phyloP scores from a whole-genome alignment of 2,797 vertebrate genomes.

The Clarias pachynema region DNA sequence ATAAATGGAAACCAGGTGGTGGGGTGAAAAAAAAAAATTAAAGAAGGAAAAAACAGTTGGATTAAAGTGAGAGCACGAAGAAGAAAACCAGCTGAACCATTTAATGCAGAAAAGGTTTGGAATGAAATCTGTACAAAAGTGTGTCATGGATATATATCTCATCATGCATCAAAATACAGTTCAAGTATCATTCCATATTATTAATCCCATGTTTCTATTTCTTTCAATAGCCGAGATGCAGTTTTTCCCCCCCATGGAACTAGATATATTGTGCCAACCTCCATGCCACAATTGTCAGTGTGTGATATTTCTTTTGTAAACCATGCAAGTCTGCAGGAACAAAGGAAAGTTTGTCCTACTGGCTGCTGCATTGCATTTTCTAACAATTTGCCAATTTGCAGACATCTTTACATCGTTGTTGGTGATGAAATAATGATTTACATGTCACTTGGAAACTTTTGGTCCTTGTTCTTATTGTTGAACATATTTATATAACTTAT shows the following conservation, averaged over 20 bases:
- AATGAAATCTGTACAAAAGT: background rate
- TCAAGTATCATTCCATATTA: background rate
- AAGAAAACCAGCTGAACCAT: background rate
- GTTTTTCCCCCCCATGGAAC: background rate
- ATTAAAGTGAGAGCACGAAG: background rate
- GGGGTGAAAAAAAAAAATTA: background rate
- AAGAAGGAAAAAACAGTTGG: conserved; percentile 9
- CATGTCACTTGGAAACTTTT: background rate
- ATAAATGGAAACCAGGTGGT: conserved; percentile 74
- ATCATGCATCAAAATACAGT: background rate
- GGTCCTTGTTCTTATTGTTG: background rate
- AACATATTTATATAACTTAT: no score
- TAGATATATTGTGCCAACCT: background rate
- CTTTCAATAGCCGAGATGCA: background rate
- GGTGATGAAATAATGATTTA: background rate
- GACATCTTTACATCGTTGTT: background rate
- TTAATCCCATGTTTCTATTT: background rate
- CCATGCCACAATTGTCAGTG: background rate
- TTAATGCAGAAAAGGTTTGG: background rate
- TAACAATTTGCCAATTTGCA: background rate
- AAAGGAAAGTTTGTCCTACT: background rate
- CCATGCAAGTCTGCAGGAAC: background rate
- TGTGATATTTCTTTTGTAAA: background rate
- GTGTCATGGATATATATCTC: background rate
- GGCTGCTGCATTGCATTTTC: conserved; percentile 1